phyloP scores from a whole-genome alignment of 2,113 vertebrate species.

The Hippocampus barbouri region DNA sequence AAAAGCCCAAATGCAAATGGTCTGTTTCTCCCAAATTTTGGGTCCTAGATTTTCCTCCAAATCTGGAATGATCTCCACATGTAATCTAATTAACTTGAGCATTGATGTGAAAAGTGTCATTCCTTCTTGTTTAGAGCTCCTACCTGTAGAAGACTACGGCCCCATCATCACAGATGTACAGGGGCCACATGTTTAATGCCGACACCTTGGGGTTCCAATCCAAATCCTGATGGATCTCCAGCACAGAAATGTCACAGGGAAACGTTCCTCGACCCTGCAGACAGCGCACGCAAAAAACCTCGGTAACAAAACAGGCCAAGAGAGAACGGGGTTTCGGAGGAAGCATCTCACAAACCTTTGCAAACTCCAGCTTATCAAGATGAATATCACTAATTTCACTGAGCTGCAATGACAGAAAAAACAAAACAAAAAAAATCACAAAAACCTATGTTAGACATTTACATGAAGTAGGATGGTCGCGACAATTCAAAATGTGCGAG shows the following conservation, averaged over 20 bases:
- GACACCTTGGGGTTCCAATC: conserved; percentile 99
- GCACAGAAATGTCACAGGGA: conserved; percentile 95
- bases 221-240: conserved; percentile 98
- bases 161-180: conserved; percentile 98
- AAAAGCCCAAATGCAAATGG: not conserved
- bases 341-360: conserved; percentile 79
- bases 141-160: conserved; percentile 99
- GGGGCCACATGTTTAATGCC: conserved; percentile 95
- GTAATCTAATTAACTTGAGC: not conserved
- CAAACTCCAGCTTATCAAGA: conserved; percentile 93
- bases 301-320: not conserved
- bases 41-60: not conserved
- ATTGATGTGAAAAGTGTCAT: not conserved
- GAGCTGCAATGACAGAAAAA: conserved; percentile 75
- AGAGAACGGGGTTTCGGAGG: not conserved
- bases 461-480: not conserved
- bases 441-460: not conserved
- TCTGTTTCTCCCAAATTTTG: not conserved
- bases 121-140: not conserved
- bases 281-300: not conserved
- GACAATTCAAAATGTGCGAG: not conserved
- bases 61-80: not conserved
- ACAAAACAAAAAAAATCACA: not conserved
- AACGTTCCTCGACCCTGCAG: conserved; percentile 93
- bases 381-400: conserved; percentile 85